Evolutionary conservation across 2,113 vertebrate species (phyloP).

Genomic region (Gasterosteus aculeatus): DNA sequence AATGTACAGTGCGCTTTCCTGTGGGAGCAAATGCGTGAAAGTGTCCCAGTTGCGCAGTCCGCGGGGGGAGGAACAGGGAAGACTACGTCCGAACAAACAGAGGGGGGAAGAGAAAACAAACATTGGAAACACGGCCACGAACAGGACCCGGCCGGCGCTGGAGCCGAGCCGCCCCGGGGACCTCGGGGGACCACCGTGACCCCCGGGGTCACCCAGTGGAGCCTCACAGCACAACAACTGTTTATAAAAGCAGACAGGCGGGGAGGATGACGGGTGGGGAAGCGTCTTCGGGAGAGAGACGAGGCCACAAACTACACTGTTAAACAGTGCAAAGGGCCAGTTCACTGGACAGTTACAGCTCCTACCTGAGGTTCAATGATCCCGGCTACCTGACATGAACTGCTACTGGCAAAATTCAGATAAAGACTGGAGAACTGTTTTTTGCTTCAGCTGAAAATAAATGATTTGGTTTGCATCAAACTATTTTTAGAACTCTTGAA

Average conservation of each 20-base stretch:
- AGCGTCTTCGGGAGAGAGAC: slow-evolving; percentile 37
- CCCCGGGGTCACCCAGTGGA: slow-evolving; percentile 68
- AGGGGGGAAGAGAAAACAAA: slow-evolving; percentile 74
- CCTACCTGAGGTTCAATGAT: slow-evolving; percentile 24
- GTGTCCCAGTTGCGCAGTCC: slow-evolving; percentile 62
- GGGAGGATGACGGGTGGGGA: slow-evolving; percentile 42
- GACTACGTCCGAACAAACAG: slow-evolving; percentile 69
- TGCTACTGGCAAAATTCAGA: slow-evolving; percentile 3
- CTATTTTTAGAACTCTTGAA: background rate
- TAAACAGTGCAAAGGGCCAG: slow-evolving; percentile 39
- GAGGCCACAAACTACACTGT: slow-evolving; percentile 53
- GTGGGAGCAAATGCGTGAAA: slow-evolving; percentile 76
- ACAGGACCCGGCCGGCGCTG: slow-evolving; percentile 63
- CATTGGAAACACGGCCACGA: slow-evolving; percentile 69
- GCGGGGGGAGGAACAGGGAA: slow-evolving; percentile 61
- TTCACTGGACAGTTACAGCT: slow-evolving; percentile 41
- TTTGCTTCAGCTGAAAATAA: background rate
- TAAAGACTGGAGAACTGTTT: background rate
- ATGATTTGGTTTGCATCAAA: background rate
- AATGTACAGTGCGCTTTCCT: slow-evolving; percentile 67
- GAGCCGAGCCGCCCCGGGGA: slow-evolving; percentile 61
- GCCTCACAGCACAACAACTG: slow-evolving; percentile 72
- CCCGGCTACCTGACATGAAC: slow-evolving; percentile 6
- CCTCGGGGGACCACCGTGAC: slow-evolving; percentile 71
- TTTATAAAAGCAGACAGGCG: slow-evolving; percentile 72